Conservation (phyloP, 1,140 invertebrate genomes). For the Euglossa dilemma region DNA sequence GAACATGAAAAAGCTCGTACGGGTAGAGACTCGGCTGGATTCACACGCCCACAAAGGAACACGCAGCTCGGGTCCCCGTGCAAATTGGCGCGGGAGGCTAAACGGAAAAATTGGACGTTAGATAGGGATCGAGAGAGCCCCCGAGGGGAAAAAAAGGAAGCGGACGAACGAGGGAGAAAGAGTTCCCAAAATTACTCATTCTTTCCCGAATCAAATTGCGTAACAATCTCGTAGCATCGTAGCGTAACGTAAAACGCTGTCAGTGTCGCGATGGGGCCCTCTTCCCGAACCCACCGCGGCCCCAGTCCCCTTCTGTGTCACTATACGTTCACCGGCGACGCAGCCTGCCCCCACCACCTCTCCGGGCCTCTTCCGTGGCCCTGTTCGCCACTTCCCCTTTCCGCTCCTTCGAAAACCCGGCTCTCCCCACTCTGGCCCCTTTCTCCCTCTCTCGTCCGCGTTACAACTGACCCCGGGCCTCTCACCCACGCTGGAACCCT, state of each 20-base stretch:
- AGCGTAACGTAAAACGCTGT: conserved; percentile 77
- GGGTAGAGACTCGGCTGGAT: not conserved
- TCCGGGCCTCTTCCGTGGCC: conserved; percentile 48
- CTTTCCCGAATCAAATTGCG: conserved; percentile 70
- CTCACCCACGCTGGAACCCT: conserved; percentile 75
- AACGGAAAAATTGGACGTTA: conserved; percentile 3
- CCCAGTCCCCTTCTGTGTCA: conserved; percentile 47
- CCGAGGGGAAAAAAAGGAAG: not conserved
- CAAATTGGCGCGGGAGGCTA: conserved; percentile 1
- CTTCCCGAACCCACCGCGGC: conserved; percentile 15
- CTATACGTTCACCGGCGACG: conserved; percentile 6
- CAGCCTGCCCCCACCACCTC: conserved; percentile 5
- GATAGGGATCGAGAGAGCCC: conserved; percentile 18
- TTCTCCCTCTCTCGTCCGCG: conserved; percentile 11
- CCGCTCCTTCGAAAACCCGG: conserved; percentile 56
- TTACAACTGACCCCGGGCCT: conserved; percentile 73
- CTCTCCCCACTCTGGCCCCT: conserved; percentile 29
- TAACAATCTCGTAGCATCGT: conserved; percentile 74
- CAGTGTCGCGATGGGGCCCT: conserved; percentile 52
- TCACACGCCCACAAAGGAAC: conserved; percentile 33
- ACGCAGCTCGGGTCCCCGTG: not conserved
- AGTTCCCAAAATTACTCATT: conserved; percentile 66
- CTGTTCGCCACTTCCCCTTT: conserved; percentile 54
- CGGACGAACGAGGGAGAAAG: conserved; percentile 11
- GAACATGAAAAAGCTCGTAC: not conserved